Percentiles rank a stretch among this genome's conserved stretches.
Conservation (phyloP, 2,888 invertebrate species). For the Tinea semifulvella region DNA sequence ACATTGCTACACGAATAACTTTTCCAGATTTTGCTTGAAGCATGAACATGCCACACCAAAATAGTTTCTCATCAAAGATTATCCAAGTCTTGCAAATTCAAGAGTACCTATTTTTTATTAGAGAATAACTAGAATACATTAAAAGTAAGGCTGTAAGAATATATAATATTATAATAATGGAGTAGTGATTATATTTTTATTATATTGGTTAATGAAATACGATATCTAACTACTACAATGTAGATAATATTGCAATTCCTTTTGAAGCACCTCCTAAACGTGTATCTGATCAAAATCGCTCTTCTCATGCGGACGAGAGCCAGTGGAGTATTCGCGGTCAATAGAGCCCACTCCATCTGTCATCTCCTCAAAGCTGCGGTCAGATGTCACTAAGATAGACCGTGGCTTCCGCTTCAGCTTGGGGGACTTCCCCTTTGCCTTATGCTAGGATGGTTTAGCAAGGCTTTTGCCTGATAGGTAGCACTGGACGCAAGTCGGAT, state of each 20-base stretch:
- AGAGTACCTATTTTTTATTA: no score
- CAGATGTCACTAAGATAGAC: slow-evolving; percentile 46
- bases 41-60: no score
- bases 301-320: slow-evolving; percentile 38
- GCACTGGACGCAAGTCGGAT: slow-evolving; percentile 78
- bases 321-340: slow-evolving; percentile 27
- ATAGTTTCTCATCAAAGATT: no score
- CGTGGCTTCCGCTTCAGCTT: slow-evolving; percentile 42
- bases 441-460: slow-evolving; percentile 72
- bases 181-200: not conserved
- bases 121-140: no score
- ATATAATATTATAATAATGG: no score
- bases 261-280: slow-evolving; percentile 45
- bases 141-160: no score
- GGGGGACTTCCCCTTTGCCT: slow-evolving; percentile 72
- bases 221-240: not conserved
- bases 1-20: no score
- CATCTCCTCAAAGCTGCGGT: slow-evolving; percentile 56
- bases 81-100: no score
- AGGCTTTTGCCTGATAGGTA: slow-evolving; percentile 71
- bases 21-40: no score
- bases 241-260: slow-evolving; percentile 9
- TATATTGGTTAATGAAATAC: not conserved
- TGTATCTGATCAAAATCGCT: slow-evolving; percentile 66
- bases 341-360: slow-evolving; percentile 31